Evolutionary conservation across 2,888 invertebrate species (phyloP).

Genomic region (Prosopocoilus inquinatus): DNA sequence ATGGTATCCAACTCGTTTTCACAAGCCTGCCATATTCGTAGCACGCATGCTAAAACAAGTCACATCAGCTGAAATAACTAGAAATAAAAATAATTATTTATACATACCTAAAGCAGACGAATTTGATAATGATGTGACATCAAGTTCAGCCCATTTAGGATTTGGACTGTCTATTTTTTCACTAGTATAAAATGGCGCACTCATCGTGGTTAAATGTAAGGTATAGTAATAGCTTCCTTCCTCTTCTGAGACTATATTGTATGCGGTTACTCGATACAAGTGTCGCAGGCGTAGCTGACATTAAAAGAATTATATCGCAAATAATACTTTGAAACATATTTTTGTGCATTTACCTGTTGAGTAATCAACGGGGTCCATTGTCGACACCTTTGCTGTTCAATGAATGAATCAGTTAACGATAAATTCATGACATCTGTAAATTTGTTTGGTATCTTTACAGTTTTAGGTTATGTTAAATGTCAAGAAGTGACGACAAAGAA

Average conservation of each 20-base stretch:
- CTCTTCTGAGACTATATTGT: conserved; percentile 54
- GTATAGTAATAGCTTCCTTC: conserved; percentile 73
- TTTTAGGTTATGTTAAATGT: conserved; percentile 21
- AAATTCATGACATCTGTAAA: conserved; percentile 44
- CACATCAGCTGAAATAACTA: background rate
- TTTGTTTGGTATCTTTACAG: background rate
- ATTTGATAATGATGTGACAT: conserved; percentile 59
- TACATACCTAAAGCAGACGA: conserved; percentile 10
- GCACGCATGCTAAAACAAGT: conserved; percentile 20
- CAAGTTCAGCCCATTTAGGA: conserved; percentile 81
- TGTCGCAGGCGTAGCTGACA: conserved; percentile 72
- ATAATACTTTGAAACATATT: conserved; percentile 2
- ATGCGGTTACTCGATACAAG: conserved; percentile 71
- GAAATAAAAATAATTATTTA: background rate
- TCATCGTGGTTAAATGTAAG: conserved; percentile 76
- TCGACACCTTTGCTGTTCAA: conserved; percentile 67
- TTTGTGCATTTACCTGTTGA: conserved; percentile 65
- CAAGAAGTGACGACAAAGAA: conserved; percentile 3
- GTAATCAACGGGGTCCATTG: conserved; percentile 80
- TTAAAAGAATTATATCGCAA: conserved; percentile 11
- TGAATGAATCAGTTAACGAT: conserved; percentile 49
- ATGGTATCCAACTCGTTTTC: conserved; percentile 56
- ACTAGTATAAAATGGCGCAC: conserved; percentile 81
- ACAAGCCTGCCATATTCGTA: conserved; percentile 51
- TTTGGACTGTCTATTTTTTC: conserved; percentile 69